phyloP scores from a whole-genome alignment of 2,797 vertebrate genomes.

The Lithobates sylvaticus region DNA sequence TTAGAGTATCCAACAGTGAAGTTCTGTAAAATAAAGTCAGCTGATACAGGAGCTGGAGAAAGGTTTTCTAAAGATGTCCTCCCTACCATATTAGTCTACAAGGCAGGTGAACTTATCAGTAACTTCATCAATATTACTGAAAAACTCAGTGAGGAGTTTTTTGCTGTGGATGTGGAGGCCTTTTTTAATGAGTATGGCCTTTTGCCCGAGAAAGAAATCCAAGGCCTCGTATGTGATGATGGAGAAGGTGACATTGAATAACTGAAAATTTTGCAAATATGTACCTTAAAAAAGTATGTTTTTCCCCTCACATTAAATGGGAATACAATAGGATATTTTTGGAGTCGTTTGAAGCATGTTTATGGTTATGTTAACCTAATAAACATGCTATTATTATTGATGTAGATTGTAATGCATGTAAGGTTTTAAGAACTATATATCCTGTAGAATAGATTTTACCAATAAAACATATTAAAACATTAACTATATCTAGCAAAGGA shows the following conservation, averaged over 20 bases:
- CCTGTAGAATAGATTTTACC: background rate
- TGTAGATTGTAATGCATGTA: background rate
- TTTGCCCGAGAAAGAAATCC: slow-evolving; percentile 88
- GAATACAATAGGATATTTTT: slow-evolving; percentile 26
- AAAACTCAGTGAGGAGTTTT: slow-evolving; percentile 91
- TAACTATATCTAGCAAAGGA: background rate
- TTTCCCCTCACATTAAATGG: slow-evolving; percentile 13
- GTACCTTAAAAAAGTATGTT: background rate
- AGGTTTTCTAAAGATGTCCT: slow-evolving; percentile 90
- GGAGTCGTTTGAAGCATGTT: slow-evolving; percentile 39
- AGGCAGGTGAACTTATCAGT: slow-evolving; percentile 92
- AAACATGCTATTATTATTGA: slow-evolving; percentile 18
- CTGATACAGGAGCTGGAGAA: slow-evolving; percentile 86
- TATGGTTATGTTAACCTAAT: slow-evolving; percentile 60
- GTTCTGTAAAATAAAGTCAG: slow-evolving; percentile 94
- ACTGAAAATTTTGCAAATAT: slow-evolving; percentile 25
- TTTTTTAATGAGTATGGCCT: slow-evolving; percentile 96
- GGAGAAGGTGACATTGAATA: slow-evolving; percentile 78
- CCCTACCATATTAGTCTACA: slow-evolving; percentile 92
- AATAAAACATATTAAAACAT: background rate
- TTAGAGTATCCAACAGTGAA: slow-evolving; percentile 88
- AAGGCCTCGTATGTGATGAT: slow-evolving; percentile 74
- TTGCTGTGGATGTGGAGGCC: slow-evolving; percentile 92
- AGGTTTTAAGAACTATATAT: background rate
- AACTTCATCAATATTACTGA: slow-evolving; percentile 90